These are phyloP conservation scores for Leptestheria dahalacensis DNA, from an alignment of 1,140 invertebrate genomes.

Conservation along the genomic window DNA sequence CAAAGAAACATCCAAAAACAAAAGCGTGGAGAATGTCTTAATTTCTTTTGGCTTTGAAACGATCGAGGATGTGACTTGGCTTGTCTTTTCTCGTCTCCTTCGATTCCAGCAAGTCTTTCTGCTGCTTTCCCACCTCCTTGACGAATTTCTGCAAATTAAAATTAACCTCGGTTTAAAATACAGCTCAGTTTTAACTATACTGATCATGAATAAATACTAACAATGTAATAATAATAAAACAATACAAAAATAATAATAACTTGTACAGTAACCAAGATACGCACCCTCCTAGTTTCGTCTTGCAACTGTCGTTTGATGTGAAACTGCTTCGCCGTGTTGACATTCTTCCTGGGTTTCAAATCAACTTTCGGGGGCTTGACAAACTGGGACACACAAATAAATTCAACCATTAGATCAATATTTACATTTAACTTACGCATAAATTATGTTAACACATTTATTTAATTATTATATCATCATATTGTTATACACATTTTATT, in stretches of 20 bases:
- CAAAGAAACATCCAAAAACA: background rate
- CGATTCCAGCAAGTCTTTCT: slow-evolving; percentile 18
- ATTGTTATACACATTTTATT: too few species aligned
- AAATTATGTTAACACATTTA: too few species aligned
- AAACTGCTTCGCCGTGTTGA: slow-evolving; percentile 52
- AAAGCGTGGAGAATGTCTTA: background rate
- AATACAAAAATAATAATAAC: background rate
- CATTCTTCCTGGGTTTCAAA: slow-evolving; percentile 53
- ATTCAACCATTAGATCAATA: too few species aligned
- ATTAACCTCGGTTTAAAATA: too few species aligned
- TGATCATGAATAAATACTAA: background rate
- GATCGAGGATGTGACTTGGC: slow-evolving; percentile 43
- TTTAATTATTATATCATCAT: too few species aligned
- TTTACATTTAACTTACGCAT: too few species aligned
- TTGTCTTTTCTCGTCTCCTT: slow-evolving; percentile 24
- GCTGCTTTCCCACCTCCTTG: slow-evolving; percentile 30
- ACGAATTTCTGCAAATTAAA: slow-evolving; percentile 48
- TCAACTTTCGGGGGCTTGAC: slow-evolving; percentile 61
- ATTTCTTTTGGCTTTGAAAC: slow-evolving; percentile 32
- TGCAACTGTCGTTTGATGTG: slow-evolving; percentile 64
- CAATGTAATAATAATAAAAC: background rate
- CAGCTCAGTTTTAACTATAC: too few species aligned
- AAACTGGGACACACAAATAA: slow-evolving; percentile 34
- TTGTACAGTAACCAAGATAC: slow-evolving; percentile 17
- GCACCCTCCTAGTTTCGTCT: slow-evolving; percentile 45